A percentile compares a stretch with the other conserved stretches of the same genome.
Conservation (phyloP, 2,113 vertebrate genomes). For the Loxodonta africana region DNA sequence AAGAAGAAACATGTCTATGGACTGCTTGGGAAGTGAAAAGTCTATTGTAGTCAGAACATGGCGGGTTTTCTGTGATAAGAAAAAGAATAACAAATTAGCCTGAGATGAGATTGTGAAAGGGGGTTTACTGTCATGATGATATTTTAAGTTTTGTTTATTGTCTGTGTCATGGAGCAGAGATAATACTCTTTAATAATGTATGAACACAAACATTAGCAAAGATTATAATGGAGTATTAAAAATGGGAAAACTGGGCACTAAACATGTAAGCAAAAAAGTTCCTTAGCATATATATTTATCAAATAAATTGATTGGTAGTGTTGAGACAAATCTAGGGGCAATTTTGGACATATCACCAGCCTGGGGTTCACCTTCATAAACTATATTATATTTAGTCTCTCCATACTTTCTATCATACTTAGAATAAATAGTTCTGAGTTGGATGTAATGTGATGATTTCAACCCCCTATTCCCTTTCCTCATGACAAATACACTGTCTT, state of each 20-base stretch:
- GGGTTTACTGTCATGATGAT: background rate
- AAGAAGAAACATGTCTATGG: background rate
- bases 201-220: conserved; percentile 43
- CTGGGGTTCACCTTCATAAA: background rate
- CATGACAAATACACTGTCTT: background rate
- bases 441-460: background rate
- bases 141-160: conserved; percentile 29
- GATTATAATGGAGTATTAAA: conserved; percentile 15
- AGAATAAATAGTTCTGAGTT: background rate
- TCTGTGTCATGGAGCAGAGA: background rate
- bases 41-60: background rate
- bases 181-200: background rate
- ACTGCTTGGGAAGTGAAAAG: background rate
- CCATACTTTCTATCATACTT: background rate
- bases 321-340: background rate
- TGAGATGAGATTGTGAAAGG: background rate
- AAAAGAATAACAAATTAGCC: background rate
- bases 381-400: background rate
- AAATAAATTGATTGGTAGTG: background rate
- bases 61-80: background rate
- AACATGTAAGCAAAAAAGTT: background rate
- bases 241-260: background rate
- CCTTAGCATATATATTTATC: conserved; percentile 1
- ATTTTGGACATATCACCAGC: background rate
- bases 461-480: too few species aligned